phyloP scores from a whole-genome alignment of 2,113 vertebrate species.

The Neopipo cinnamomea region DNA sequence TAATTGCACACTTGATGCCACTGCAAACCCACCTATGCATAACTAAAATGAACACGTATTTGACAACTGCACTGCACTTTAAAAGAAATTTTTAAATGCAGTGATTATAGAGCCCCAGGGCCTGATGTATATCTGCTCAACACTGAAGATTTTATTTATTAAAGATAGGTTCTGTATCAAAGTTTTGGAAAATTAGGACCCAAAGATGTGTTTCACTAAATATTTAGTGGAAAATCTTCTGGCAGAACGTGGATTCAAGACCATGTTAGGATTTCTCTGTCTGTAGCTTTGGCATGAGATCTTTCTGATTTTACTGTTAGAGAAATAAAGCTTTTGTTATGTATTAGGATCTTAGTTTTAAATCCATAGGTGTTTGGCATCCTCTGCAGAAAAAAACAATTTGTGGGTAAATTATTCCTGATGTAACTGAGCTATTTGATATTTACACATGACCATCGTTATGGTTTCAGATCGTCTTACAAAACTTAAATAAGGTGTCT shows the following conservation, averaged over 20 bases:
- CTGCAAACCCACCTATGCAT: slow-evolving; percentile 20
- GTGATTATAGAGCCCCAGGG: not conserved
- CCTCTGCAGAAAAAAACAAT: not conserved
- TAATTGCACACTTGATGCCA: slow-evolving; percentile 36
- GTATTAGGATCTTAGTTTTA: not conserved
- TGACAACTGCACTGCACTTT: slow-evolving; percentile 44
- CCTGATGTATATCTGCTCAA: not conserved
- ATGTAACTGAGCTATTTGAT: not conserved
- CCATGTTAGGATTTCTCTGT: not conserved
- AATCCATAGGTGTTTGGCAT: not conserved
- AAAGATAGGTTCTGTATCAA: not conserved
- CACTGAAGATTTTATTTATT: not conserved
- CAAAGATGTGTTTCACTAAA: not conserved
- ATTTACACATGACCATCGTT: not conserved
- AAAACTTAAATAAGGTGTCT: slow-evolving; percentile 47
- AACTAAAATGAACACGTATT: slow-evolving; percentile 39
- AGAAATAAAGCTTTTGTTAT: not conserved
- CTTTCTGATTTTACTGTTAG: not conserved
- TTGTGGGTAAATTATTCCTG: not conserved
- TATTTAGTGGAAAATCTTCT: not conserved
- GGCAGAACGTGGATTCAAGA: not conserved
- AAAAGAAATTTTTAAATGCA: slow-evolving; percentile 33
- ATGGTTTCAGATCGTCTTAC: slow-evolving; percentile 18
- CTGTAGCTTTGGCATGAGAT: not conserved
- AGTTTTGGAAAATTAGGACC: not conserved